These are phyloP conservation scores for Trichomalopsis sarcophagae DNA, from an alignment of 1,140 invertebrate genomes.

Conservation along the genomic window DNA sequence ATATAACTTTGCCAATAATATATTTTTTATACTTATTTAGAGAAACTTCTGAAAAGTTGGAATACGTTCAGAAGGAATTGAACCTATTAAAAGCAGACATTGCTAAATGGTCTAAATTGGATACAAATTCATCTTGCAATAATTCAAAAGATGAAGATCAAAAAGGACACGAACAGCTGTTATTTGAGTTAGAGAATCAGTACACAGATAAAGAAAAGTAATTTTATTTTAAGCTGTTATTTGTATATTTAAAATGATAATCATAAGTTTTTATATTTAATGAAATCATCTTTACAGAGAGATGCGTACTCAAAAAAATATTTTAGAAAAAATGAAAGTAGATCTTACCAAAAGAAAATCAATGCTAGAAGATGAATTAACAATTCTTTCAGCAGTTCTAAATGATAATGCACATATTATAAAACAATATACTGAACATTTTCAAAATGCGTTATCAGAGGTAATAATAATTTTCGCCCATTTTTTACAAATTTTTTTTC, in stretches of 20 bases:
- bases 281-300: slow-evolving; percentile 31
- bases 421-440: slow-evolving; percentile 45
- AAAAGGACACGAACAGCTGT: slow-evolving; percentile 33
- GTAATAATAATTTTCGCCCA: slow-evolving; percentile 23
- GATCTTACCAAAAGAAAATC: slow-evolving; percentile 51
- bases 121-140: neutral
- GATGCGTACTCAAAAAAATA: slow-evolving; percentile 18
- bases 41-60: slow-evolving; percentile 20
- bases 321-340: slow-evolving; percentile 39
- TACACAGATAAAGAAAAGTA: slow-evolving; percentile 37
- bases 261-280: slow-evolving; percentile 21
- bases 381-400: slow-evolving; percentile 38
- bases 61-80: slow-evolving; percentile 45
- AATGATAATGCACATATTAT: slow-evolving; percentile 43
- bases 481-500: neutral
- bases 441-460: slow-evolving; percentile 50
- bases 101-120: slow-evolving; percentile 50
- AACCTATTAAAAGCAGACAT: slow-evolving; percentile 37
- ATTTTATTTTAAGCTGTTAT: neutral
- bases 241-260: slow-evolving; percentile 6
- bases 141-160: slow-evolving; percentile 43
- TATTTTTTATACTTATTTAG: slow-evolving; percentile 48
- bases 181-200: slow-evolving; percentile 50
- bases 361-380: slow-evolving; percentile 50
- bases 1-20: slow-evolving; percentile 11